Evolutionary conservation across 2,888 invertebrate genomes (phyloP).

Genomic region (Tetranychus piercei): DNA sequence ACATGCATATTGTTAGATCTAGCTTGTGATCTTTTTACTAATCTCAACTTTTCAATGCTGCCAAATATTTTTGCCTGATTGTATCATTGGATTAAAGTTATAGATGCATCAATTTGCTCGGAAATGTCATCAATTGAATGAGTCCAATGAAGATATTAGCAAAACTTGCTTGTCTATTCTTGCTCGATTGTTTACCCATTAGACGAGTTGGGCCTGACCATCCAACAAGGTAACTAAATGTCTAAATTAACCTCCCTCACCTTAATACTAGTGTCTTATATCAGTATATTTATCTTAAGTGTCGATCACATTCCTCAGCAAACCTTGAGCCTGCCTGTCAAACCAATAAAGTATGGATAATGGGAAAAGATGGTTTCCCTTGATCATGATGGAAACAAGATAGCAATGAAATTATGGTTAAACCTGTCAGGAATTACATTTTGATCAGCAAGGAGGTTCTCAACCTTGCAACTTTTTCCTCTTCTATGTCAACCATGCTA

Average conservation of each 20-base stretch:
- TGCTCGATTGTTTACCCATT: no score
- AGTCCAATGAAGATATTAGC: no score
- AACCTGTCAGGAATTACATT: background rate
- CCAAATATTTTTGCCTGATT: no score
- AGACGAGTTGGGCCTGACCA: no score
- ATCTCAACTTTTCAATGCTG: no score
- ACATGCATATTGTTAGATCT: no score
- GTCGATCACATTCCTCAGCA: background rate
- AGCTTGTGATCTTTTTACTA: no score
- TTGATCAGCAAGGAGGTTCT: background rate
- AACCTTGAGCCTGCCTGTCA: background rate
- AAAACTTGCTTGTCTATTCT: no score
- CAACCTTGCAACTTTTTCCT: background rate
- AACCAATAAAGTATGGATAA: background rate
- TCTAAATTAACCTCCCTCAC: constrained; percentile 1
- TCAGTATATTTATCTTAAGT: background rate
- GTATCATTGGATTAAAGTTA: no score
- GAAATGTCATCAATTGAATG: no score
- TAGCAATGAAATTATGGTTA: background rate
- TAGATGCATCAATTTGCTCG: no score
- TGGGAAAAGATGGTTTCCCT: background rate
- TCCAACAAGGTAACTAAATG: background rate
- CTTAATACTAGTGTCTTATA: background rate
- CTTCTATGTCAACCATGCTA: background rate
- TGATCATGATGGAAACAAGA: background rate